Conservation (phyloP, 2,888 invertebrate genomes). For the Synergus laeviventris region DNA sequence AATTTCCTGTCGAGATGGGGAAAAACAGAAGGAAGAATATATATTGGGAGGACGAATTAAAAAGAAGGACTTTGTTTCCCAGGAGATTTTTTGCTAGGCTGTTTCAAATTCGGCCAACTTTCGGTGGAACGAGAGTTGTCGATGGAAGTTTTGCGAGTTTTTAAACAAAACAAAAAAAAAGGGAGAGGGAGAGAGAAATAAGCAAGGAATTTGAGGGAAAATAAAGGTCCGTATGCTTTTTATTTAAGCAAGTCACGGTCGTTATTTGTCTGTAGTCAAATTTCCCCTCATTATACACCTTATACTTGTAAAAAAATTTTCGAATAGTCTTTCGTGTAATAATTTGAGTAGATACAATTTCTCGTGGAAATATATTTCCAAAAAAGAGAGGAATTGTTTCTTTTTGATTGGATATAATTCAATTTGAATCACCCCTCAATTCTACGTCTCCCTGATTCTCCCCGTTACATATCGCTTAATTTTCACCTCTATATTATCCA, state of each 20-base stretch:
- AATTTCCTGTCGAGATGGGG: not conserved
- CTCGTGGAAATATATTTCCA: not conserved
- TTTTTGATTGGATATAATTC: not conserved
- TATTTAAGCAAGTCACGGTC: not conserved
- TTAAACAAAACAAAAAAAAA: not conserved
- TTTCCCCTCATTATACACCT: not conserved
- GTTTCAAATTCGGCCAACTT: slow-evolving; percentile 1
- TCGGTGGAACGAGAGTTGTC: not conserved
- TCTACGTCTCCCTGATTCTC: not conserved
- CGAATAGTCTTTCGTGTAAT: too few relatives aligned
- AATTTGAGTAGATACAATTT: too few relatives aligned
- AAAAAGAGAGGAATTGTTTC: not conserved
- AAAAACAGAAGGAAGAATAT: not conserved
- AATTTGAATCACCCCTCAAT: not conserved
- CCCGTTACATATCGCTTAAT: not conserved
- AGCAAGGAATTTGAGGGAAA: not conserved
- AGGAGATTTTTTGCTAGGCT: not conserved
- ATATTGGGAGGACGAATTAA: not conserved
- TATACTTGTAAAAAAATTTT: not conserved
- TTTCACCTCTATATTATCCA: not conserved
- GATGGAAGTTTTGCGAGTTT: not conserved
- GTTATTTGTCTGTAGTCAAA: not conserved
- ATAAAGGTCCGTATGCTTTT: not conserved
- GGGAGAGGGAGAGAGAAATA: not conserved
- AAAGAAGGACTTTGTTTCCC: not conserved